A percentile compares a stretch with the other conserved stretches of the same genome.
Evolutionary conservation across 2,888 invertebrate genomes (phyloP).

Genomic region (Lasioglossum marginatum): DNA sequence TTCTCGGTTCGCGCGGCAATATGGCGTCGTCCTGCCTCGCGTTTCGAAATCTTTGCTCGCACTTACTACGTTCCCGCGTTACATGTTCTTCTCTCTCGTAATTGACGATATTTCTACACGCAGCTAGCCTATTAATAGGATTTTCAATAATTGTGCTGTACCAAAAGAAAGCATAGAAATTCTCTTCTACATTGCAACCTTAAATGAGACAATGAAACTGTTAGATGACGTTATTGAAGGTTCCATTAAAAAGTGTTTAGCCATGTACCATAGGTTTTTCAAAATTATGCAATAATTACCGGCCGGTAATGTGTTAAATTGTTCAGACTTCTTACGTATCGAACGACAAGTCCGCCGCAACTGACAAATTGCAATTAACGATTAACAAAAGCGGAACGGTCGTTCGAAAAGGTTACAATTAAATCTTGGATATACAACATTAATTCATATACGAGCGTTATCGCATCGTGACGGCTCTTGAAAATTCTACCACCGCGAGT

Average conservation of each 20-base stretch:
- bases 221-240: no score
- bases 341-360: not conserved
- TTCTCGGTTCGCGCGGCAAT: slow-evolving; percentile 35
- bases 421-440: not conserved
- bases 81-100: not conserved
- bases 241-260: no score
- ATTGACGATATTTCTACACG: not conserved
- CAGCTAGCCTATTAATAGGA: no score
- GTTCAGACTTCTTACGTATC: not conserved
- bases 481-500: not conserved
- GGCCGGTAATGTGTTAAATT: not conserved
- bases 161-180: no score
- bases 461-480: not conserved
- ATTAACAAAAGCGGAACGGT: not conserved
- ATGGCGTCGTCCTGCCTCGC: slow-evolving; percentile 25
- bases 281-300: no score
- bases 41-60: slow-evolving; percentile 8
- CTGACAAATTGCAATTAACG: not conserved
- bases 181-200: no score
- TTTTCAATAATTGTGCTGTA: no score
- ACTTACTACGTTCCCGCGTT: not conserved
- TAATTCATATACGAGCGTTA: not conserved
- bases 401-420: not conserved
- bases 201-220: no score
- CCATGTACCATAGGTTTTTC: no score